phyloP scores from a whole-genome alignment of 2,797 vertebrate species.

The Diplodus puntazzo region DNA sequence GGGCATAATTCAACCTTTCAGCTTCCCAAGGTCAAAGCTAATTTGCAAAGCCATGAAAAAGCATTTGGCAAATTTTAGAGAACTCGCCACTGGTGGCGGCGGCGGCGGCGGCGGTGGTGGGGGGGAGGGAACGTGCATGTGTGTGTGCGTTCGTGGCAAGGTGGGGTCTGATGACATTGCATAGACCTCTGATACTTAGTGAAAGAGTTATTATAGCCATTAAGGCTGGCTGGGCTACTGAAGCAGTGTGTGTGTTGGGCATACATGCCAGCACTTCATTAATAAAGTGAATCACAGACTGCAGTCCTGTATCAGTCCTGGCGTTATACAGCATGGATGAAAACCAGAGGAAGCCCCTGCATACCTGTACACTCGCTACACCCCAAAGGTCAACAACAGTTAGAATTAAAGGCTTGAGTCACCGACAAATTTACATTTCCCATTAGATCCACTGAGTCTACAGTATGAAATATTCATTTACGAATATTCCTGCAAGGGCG shows the following conservation, averaged over 20 bases:
- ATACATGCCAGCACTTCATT: constrained; percentile 78
- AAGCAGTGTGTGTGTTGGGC: constrained; percentile 64
- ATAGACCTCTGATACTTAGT: constrained; percentile 80
- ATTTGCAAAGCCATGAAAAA: constrained; percentile 84
- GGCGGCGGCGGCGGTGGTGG: constrained; percentile 1
- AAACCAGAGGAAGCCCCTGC: constrained; percentile 42
- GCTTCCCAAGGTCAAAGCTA: constrained; percentile 83
- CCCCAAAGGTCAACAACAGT: constrained; percentile 54
- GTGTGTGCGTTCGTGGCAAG: constrained; percentile 20
- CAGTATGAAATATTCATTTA: constrained; percentile 51
- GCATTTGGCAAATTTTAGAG: constrained; percentile 80
- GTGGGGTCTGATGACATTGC: constrained; percentile 77
- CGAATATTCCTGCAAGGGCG: constrained; percentile 34
- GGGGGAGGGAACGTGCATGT: neutral
- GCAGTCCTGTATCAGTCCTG: constrained; percentile 57
- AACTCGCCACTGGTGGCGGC: constrained; percentile 30
- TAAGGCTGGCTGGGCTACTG: constrained; percentile 72
- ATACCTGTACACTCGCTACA: constrained; percentile 33
- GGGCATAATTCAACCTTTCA: constrained; percentile 80
- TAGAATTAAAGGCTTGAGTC: constrained; percentile 35
- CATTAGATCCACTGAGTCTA: constrained; percentile 40
- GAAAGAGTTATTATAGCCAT: constrained; percentile 85
- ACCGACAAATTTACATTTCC: constrained; percentile 48
- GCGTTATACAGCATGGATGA: constrained; percentile 43
- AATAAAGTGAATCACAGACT: constrained; percentile 77